Evolutionary conservation across 2,888 invertebrate genomes (phyloP).

Genomic region (Prosapia bicincta): DNA sequence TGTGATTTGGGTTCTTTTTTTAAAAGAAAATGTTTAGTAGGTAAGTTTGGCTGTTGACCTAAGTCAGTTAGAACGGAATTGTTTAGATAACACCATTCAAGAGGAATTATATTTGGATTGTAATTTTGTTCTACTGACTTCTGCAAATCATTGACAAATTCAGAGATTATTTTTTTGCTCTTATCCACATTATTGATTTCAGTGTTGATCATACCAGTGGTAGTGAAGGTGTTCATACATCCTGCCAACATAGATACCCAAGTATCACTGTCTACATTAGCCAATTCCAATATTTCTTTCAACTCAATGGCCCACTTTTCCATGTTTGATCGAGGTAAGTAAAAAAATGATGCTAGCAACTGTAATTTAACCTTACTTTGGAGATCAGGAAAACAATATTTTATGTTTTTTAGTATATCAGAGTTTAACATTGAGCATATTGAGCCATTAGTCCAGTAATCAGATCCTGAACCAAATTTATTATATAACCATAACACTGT

Average conservation of each 20-base stretch:
- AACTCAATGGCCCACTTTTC: slow-evolving; percentile 96
- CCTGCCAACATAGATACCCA: slow-evolving; percentile 98
- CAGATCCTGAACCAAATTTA: slow-evolving; percentile 97
- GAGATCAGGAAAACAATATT: slow-evolving; percentile 95
- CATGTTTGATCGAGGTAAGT: slow-evolving; percentile 95
- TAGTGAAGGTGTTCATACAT: slow-evolving; percentile 89
- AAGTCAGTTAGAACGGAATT: slow-evolving; percentile 87
- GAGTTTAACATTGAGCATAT: slow-evolving; percentile 96
- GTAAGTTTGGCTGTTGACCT: slow-evolving; percentile 52
- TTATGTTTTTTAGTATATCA: slow-evolving; percentile 91
- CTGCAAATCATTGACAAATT: slow-evolving; percentile 80
- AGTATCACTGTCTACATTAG: slow-evolving; percentile 86
- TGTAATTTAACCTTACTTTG: slow-evolving; percentile 98
- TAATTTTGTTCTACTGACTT: slow-evolving; percentile 60
- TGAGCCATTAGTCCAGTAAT: slow-evolving; percentile 97
- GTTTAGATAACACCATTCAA: slow-evolving; percentile 95
- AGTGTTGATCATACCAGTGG: slow-evolving; percentile 83
- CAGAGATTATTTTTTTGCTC: slow-evolving; percentile 85
- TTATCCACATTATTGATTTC: too few relatives aligned
- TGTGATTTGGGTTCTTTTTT: background rate
- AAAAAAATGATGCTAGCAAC: slow-evolving; percentile 92
- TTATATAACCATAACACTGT: slow-evolving; percentile 99
- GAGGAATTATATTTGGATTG: slow-evolving; percentile 78
- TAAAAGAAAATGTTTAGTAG: background rate
- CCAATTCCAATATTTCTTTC: slow-evolving; percentile 92